phyloP scores from a whole-genome alignment of 2,113 vertebrate species.

The Amblyornis subalaris region DNA sequence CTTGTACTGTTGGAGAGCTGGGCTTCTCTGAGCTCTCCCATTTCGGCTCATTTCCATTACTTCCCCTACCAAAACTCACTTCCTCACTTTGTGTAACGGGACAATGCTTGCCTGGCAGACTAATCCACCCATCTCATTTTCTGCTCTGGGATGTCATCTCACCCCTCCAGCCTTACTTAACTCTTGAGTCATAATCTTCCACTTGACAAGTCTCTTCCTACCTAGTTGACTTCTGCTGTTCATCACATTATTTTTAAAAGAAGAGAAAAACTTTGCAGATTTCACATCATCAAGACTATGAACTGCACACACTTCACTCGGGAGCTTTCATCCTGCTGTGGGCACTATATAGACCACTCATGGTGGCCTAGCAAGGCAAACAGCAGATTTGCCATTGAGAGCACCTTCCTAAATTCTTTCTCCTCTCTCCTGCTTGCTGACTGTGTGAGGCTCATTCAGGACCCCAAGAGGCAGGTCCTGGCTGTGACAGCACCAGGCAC shows the following conservation, averaged over 20 bases:
- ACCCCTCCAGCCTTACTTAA: not conserved
- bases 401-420: not conserved
- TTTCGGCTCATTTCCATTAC: not conserved
- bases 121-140: not conserved
- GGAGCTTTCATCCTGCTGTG: not conserved
- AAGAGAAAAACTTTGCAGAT: not conserved
- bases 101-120: not conserved
- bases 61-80: not conserved
- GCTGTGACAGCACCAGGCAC: not conserved
- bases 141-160: not conserved
- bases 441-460: not conserved
- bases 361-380: not conserved
- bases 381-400: not conserved
- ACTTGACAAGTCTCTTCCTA: not conserved
- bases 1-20: not conserved
- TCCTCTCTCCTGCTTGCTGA: not conserved
- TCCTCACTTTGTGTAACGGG: not conserved
- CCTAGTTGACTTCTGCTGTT: not conserved
- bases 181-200: not conserved
- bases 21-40: not conserved
- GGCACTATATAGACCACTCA: accelerated
- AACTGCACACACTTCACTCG: not conserved
- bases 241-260: not conserved
- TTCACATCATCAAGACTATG: not conserved
- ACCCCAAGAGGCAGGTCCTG: not conserved